Evolutionary conservation across 2,113 vertebrate species (phyloP).

Genomic region (Alligator sinensis): DNA sequence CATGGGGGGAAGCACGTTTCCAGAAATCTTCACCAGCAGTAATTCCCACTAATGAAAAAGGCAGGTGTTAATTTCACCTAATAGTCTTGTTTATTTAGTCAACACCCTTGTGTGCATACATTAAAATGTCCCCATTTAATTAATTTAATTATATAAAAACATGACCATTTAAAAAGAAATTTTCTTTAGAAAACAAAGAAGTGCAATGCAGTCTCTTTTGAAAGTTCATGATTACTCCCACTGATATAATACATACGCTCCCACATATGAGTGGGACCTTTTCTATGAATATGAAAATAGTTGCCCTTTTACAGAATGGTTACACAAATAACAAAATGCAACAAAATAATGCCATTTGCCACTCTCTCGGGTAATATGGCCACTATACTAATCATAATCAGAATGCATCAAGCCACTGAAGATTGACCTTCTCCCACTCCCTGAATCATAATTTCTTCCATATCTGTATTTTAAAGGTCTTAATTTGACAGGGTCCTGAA

Average conservation of each 20-base stretch:
- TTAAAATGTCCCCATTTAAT: not conserved
- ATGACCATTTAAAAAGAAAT: not conserved
- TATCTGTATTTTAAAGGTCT: not conserved
- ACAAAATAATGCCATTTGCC: not conserved
- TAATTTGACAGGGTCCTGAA: conserved; percentile 9
- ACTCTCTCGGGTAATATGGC: not conserved
- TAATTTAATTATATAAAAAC: not conserved
- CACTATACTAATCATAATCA: not conserved
- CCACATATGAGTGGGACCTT: not conserved
- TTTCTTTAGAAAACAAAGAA: not conserved
- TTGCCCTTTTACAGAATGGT: not conserved
- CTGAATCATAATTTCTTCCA: not conserved
- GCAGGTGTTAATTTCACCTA: not conserved
- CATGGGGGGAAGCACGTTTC: not conserved
- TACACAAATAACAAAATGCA: not conserved
- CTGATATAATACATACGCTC: not conserved
- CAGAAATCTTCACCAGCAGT: not conserved
- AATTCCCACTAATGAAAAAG: not conserved
- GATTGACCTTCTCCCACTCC: not conserved
- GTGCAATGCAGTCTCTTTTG: not conserved
- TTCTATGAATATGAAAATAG: not conserved
- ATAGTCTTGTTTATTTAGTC: not conserved
- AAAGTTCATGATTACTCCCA: not conserved
- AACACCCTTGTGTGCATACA: not conserved
- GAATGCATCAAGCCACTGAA: not conserved